These are phyloP conservation scores for Pipa parva DNA, from an alignment of 2,113 vertebrate genomes.

Conservation along the genomic window DNA sequence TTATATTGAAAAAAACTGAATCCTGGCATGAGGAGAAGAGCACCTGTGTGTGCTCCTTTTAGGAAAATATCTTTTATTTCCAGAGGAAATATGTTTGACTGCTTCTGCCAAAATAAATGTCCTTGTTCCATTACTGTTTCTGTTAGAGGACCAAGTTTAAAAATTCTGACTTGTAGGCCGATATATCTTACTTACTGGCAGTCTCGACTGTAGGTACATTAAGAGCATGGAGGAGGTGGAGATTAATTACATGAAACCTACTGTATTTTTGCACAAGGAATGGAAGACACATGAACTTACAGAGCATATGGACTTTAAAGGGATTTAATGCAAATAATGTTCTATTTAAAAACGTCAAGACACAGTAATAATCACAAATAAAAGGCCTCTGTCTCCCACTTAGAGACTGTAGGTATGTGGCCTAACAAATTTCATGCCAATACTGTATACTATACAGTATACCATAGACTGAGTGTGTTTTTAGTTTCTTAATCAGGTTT, in stretches of 20 bases:
- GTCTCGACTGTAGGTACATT: slow-evolving; percentile 22
- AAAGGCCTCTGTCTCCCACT: too few relatives aligned
- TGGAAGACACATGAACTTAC: too few relatives aligned
- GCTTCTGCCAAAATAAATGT: slow-evolving; percentile 47
- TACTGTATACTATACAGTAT: too few relatives aligned
- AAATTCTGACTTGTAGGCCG: slow-evolving; percentile 35
- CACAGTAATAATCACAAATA: too few relatives aligned
- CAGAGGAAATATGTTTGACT: slow-evolving; percentile 21
- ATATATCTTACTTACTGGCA: slow-evolving; percentile 27
- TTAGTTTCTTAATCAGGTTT: too few relatives aligned
- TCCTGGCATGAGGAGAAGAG: background rate
- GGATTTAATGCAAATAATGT: too few relatives aligned
- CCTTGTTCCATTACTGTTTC: slow-evolving; percentile 26
- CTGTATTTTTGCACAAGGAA: slow-evolving; percentile 14
- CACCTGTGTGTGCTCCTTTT: slow-evolving; percentile 17
- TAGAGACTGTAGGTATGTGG: too few relatives aligned
- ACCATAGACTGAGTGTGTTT: too few relatives aligned
- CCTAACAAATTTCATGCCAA: too few relatives aligned
- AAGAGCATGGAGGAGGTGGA: slow-evolving; percentile 15
- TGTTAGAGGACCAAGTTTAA: slow-evolving; percentile 32
- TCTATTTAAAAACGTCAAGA: too few relatives aligned
- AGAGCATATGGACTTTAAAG: too few relatives aligned
- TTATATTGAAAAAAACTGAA: background rate
- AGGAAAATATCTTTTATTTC: slow-evolving; percentile 21
- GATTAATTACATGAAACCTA: slow-evolving; percentile 8